Evolutionary conservation across 2,113 vertebrate species (phyloP).

Genomic region (Grus americana): DNA sequence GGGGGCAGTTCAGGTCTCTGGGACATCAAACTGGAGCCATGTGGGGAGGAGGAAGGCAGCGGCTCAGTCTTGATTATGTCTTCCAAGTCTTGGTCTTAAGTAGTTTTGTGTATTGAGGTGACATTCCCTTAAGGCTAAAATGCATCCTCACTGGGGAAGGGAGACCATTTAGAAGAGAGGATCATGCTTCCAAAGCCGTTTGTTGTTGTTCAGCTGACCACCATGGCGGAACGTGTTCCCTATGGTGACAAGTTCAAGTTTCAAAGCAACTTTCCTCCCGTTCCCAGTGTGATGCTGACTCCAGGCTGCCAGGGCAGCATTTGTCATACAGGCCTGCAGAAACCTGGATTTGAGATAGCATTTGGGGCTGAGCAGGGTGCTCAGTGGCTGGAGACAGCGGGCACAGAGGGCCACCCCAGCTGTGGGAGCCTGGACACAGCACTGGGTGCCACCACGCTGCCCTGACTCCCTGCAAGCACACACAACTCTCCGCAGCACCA

Average conservation of each 20-base stretch:
- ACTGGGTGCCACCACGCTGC: not conserved
- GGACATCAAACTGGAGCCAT: not conserved
- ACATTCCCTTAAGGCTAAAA: not conserved
- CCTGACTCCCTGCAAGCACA: not conserved
- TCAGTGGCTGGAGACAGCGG: not conserved
- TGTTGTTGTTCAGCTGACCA: not conserved
- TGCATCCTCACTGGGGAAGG: not conserved
- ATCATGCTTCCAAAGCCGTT: accelerated
- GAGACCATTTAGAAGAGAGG: not conserved
- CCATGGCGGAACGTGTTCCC: not conserved
- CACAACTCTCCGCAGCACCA: not conserved
- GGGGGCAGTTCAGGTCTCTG: not conserved
- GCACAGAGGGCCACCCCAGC: not conserved
- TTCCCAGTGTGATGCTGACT: not conserved
- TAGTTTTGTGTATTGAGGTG: not conserved
- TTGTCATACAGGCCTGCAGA: not conserved
- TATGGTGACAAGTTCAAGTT: not conserved
- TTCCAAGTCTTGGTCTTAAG: not conserved
- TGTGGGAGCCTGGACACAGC: not conserved
- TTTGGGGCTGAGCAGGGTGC: not conserved
- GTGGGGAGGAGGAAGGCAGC: not conserved
- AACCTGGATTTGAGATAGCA: not conserved
- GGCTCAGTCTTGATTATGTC: not conserved
- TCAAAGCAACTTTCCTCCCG: not conserved
- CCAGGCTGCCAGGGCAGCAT: not conserved